Evolutionary conservation across 2,888 invertebrate genomes (phyloP).

Genomic region (Caenorhabditis auriculariae): DNA sequence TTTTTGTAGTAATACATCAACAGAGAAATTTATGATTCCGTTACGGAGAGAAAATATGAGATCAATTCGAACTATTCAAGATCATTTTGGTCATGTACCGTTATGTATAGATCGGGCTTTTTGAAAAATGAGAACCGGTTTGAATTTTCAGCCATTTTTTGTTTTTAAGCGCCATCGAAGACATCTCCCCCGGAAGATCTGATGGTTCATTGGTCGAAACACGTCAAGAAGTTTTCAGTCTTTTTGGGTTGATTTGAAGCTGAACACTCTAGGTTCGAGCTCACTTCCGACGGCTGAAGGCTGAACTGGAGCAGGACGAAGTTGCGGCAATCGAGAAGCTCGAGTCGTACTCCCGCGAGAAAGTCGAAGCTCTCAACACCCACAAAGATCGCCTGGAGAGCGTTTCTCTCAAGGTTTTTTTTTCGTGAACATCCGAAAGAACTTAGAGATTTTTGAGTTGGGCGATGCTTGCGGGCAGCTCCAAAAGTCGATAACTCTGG

Average conservation of each 20-base stretch:
- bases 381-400: constrained; percentile 16
- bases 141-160: no score
- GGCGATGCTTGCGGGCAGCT: constrained; percentile 14
- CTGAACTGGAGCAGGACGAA: constrained; percentile 13
- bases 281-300: constrained; percentile 19
- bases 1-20: no score
- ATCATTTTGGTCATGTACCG: no score
- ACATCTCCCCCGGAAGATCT: constrained; percentile 10
- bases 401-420: constrained; percentile 3
- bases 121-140: no score
- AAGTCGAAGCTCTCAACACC: constrained; percentile 4
- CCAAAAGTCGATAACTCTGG: constrained; percentile 18
- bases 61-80: no score
- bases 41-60: no score
- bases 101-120: no score
- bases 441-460: constrained; percentile 4
- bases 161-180: constrained; percentile 12
- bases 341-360: constrained; percentile 6
- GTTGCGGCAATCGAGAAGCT: constrained; percentile 7
- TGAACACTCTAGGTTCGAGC: not conserved
- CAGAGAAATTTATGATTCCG: no score
- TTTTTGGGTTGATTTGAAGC: not conserved
- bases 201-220: constrained; percentile 19
- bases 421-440: not conserved
- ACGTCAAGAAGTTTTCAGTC: constrained; percentile 8